Conservation (phyloP, 2,797 vertebrate genomes). For the Amniataba percoides region DNA sequence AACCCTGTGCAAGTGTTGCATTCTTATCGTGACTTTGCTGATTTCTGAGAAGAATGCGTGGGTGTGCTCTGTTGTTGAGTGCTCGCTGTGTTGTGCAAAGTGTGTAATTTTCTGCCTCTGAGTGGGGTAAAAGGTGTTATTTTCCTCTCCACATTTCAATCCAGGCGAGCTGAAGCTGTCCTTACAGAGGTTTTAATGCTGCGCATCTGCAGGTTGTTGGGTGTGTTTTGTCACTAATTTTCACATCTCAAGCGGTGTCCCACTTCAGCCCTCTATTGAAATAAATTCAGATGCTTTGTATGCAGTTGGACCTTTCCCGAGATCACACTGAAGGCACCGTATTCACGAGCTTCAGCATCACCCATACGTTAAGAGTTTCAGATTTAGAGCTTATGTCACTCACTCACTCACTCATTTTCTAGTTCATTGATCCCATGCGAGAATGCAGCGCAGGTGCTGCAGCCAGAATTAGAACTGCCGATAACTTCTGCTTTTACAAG, state of each 20-base stretch:
- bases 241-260: slow-evolving; percentile 18
- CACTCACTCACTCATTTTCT: slow-evolving; percentile 20
- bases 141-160: slow-evolving; percentile 57
- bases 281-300: not conserved
- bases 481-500: slow-evolving; percentile 72
- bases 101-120: slow-evolving; percentile 65
- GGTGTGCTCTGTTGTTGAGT: slow-evolving; percentile 50
- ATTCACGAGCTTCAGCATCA: not conserved
- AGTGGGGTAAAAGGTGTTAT: slow-evolving; percentile 70
- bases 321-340: not conserved
- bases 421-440: slow-evolving; percentile 52
- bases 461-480: slow-evolving; percentile 57
- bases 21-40: slow-evolving; percentile 71
- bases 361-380: not conserved
- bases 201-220: slow-evolving; percentile 18
- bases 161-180: slow-evolving; percentile 13
- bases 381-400: slow-evolving; percentile 21
- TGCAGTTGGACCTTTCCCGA: not conserved
- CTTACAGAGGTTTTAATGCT: slow-evolving; percentile 13
- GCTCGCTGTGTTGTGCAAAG: slow-evolving; percentile 54
- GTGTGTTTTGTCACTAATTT: slow-evolving; percentile 43
- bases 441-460: slow-evolving; percentile 65
- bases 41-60: slow-evolving; percentile 66
- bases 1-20: slow-evolving; percentile 60
- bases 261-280: slow-evolving; percentile 2